phyloP scores from a whole-genome alignment of 2,888 invertebrate genomes.

The Corythucha ciliata region DNA sequence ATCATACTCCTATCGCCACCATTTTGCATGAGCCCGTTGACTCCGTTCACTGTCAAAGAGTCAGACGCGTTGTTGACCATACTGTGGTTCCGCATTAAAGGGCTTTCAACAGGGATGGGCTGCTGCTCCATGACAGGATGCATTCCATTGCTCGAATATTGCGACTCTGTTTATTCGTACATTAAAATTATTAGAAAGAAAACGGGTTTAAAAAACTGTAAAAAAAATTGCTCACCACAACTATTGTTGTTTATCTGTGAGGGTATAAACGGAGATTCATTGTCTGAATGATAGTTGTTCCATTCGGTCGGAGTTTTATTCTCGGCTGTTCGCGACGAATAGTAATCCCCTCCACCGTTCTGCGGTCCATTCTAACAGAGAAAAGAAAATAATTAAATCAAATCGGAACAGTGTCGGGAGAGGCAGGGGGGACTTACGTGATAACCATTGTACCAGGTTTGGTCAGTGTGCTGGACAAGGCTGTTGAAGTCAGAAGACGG shows the following conservation, averaged over 20 bases:
- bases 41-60: slow-evolving; percentile 22
- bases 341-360: slow-evolving; percentile 25
- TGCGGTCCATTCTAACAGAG: slow-evolving; percentile 18
- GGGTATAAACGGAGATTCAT: slow-evolving; percentile 26
- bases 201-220: neutral
- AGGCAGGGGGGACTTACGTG: slow-evolving; percentile 25
- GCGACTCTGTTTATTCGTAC: slow-evolving; percentile 6
- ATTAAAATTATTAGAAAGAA: neutral
- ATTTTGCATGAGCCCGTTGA: slow-evolving; percentile 14
- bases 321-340: slow-evolving; percentile 20
- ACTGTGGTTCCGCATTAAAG: slow-evolving; percentile 17
- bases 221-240: slow-evolving; percentile 9
- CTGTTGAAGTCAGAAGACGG: slow-evolving; percentile 26
- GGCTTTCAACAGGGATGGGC: slow-evolving; percentile 24
- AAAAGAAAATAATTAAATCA: slow-evolving; percentile 1
- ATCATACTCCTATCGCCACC: slow-evolving; percentile 7
- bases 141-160: slow-evolving; percentile 16
- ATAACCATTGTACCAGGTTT: slow-evolving; percentile 29
- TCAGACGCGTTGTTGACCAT: slow-evolving; percentile 19
- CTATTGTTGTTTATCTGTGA: slow-evolving; percentile 23
- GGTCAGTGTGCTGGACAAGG: slow-evolving; percentile 24
- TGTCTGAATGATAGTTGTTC: slow-evolving; percentile 24
- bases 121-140: slow-evolving; percentile 19
- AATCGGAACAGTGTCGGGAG: slow-evolving; percentile 5
- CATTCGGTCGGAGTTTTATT: slow-evolving; percentile 26